A percentile compares a stretch with the other conserved stretches of the same genome.
These are phyloP conservation scores for Trematocara variabile DNA, from an alignment of 2,113 vertebrate genomes.

Conservation along the genomic window DNA sequence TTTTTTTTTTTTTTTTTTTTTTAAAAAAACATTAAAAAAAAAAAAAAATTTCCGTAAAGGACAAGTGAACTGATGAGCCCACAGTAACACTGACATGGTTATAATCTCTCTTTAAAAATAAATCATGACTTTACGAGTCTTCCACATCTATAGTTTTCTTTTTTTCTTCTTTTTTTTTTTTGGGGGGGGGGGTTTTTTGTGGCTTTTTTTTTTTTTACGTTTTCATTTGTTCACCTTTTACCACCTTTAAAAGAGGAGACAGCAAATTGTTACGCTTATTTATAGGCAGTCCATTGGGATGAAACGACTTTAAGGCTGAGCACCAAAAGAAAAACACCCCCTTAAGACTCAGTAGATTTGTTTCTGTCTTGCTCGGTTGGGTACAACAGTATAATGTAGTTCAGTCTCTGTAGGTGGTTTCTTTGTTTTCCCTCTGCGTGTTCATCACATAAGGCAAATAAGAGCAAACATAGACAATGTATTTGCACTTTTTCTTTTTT, in stretches of 20 bases:
- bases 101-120: neutral
- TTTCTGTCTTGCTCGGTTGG: neutral
- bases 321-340: neutral
- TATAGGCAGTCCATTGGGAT: neutral
- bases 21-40: too few relatives aligned
- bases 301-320: neutral
- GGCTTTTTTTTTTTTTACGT: neutral
- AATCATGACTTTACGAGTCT: neutral
- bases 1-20: too few relatives aligned
- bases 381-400: neutral
- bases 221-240: neutral
- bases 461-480: neutral
- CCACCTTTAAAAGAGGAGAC: neutral
- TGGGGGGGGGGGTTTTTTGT: neutral
- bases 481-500: neutral
- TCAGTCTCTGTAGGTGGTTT: neutral
- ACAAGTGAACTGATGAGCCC: neutral
- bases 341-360: neutral
- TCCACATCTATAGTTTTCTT: neutral
- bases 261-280: neutral
- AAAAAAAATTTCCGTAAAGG: neutral
- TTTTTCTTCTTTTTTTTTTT: accelerated
- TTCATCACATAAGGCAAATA: neutral
- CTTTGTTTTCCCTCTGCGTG: neutral
- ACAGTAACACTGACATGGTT: neutral